Evolutionary conservation across 1,140 invertebrate species (phyloP).

Genomic region (Nomia melanderi): DNA sequence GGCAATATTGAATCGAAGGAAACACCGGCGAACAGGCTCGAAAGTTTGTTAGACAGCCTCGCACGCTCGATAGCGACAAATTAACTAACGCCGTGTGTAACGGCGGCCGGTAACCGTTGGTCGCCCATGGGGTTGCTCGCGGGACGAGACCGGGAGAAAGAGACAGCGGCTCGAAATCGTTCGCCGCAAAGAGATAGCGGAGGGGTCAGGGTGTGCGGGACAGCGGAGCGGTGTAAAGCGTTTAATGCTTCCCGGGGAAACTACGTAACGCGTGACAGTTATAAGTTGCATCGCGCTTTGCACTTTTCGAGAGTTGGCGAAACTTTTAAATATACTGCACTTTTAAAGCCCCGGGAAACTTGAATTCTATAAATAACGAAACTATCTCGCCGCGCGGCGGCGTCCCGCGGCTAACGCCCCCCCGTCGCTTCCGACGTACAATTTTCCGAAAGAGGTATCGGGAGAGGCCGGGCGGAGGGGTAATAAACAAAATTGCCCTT

Average conservation of each 20-base stretch:
- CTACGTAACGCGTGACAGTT: constrained; percentile 19
- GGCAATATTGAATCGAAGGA: constrained; percentile 13
- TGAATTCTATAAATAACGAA: constrained; percentile 49
- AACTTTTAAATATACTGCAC: constrained; percentile 43
- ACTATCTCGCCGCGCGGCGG: constrained; percentile 5
- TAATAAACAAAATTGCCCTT: constrained; percentile 33
- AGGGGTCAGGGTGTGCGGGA: no score
- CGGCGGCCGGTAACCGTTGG: no score
- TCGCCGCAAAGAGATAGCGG: not conserved
- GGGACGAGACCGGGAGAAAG: not conserved
- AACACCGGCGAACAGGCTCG: not conserved
- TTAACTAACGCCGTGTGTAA: not conserved
- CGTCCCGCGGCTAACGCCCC: constrained; percentile 24
- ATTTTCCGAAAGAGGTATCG: not conserved
- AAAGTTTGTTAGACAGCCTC: not conserved
- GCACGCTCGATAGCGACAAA: not conserved
- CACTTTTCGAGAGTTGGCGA: constrained; percentile 34
- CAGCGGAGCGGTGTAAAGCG: not conserved
- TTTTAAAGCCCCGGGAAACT: constrained; percentile 22
- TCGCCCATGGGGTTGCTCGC: not conserved
- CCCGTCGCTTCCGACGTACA: not conserved
- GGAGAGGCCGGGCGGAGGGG: not conserved
- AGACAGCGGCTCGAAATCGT: not conserved
- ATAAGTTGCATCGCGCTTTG: constrained; percentile 26
- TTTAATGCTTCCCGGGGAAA: constrained; percentile 1